A percentile compares a stretch with the other conserved stretches of the same genome.
Evolutionary conservation across 2,888 invertebrate genomes (phyloP).

Genomic region (Chrysomela aeneicollis): DNA sequence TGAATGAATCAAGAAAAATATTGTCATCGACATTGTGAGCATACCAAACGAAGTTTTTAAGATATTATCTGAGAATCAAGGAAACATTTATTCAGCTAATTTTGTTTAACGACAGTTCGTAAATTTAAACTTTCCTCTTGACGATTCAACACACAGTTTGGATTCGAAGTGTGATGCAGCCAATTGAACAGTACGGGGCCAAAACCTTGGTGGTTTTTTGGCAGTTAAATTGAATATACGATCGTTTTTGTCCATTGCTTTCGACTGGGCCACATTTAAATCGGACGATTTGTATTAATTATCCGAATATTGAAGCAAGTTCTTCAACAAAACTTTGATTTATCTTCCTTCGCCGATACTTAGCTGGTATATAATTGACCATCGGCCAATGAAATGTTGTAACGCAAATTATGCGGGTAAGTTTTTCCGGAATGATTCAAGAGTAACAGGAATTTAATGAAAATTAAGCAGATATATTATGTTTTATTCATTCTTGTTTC

Average conservation of each 20-base stretch:
- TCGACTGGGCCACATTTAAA: neutral
- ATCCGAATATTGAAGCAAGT: neutral
- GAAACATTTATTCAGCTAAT: neutral
- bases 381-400: neutral
- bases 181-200: constrained; percentile 11
- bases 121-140: constrained; percentile 7
- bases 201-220: constrained; percentile 18
- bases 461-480: neutral
- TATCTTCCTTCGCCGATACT: neutral
- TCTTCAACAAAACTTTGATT: neutral
- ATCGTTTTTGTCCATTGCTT: constrained; percentile 5
- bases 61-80: neutral
- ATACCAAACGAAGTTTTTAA: no score
- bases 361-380: neutral
- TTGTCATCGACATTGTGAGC: no score
- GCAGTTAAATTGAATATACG: constrained; percentile 16
- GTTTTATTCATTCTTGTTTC: no score
- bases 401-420: neutral
- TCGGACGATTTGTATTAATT: constrained; percentile 23
- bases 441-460: neutral
- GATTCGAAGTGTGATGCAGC: constrained; percentile 17
- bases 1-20: no score
- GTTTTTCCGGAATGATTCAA: neutral
- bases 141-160: constrained; percentile 22
- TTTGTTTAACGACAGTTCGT: neutral